These are phyloP conservation scores for Brachypalpus laphriformis DNA, from an alignment of 2,888 invertebrate species.

Conservation along the genomic window DNA sequence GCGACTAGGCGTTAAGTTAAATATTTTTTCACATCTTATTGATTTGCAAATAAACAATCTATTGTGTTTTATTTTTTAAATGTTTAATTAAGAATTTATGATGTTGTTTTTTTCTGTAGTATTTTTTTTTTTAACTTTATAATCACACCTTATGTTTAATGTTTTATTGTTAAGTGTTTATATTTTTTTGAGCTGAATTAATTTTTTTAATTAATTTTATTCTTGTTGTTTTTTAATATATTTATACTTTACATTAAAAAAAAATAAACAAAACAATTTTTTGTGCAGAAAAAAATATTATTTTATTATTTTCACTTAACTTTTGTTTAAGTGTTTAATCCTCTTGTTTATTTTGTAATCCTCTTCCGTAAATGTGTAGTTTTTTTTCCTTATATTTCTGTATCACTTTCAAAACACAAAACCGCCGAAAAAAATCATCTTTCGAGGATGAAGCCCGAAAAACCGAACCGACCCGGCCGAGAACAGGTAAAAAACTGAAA, in stretches of 20 bases:
- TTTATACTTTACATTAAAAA: constrained; percentile 46
- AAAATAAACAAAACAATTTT: constrained; percentile 46
- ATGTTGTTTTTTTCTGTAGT: constrained; percentile 48
- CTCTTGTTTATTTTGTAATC: constrained; percentile 13
- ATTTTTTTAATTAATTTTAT: constrained; percentile 63
- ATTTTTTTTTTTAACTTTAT: constrained; percentile 46
- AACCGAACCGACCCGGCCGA: constrained; percentile 72
- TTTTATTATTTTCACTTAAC: constrained; percentile 60
- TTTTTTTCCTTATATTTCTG: not conserved
- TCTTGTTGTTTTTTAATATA: constrained; percentile 70
- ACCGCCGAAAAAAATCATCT: constrained; percentile 13
- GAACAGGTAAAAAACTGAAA: constrained; percentile 75
- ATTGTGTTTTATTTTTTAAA: constrained; percentile 72
- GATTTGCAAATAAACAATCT: constrained; percentile 74
- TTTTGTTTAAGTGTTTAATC: constrained; percentile 28
- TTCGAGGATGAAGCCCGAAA: constrained; percentile 18
- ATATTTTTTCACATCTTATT: constrained; percentile 23
- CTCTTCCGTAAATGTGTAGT: not conserved
- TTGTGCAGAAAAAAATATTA: constrained; percentile 29
- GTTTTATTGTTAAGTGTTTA: constrained; percentile 75
- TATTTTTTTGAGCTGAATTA: constrained; percentile 58
- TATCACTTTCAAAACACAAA: constrained; percentile 28
- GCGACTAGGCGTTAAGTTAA: constrained; percentile 80
- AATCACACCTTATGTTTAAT: constrained; percentile 72
- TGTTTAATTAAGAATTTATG: constrained; percentile 48